Evolutionary conservation across 2,797 vertebrate species (phyloP).

Genomic region (Anguilla obscura): DNA sequence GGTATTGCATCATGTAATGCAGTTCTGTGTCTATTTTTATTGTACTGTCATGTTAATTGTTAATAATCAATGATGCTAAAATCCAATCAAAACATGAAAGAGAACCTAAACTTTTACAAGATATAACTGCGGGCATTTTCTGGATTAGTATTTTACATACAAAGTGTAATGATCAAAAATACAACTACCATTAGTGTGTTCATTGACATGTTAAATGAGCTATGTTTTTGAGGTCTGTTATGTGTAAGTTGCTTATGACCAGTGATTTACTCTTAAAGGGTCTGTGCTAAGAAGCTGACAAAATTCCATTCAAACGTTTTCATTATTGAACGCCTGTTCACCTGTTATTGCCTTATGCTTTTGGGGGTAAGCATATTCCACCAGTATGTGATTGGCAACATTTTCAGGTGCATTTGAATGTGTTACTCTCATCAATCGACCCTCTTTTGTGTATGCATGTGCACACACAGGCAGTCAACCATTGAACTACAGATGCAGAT

Average conservation of each 20-base stretch:
- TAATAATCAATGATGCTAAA: constrained; percentile 39
- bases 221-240: neutral
- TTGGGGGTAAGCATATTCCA: neutral
- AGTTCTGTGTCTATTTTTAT: neutral
- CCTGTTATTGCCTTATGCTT: neutral
- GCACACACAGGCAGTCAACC: neutral
- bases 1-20: neutral
- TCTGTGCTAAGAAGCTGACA: neutral
- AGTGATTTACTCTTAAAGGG: constrained; percentile 8
- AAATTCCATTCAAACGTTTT: neutral
- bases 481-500: neutral
- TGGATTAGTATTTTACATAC: neutral
- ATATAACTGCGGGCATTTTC: neutral
- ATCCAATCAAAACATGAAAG: neutral
- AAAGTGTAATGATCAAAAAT: neutral
- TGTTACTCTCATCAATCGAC: neutral
- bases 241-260: constrained; percentile 1
- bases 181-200: neutral
- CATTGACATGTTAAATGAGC: neutral
- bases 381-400: neutral
- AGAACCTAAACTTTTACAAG: neutral
- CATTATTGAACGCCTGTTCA: neutral
- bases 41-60: neutral
- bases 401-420: neutral
- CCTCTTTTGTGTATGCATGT: neutral